phyloP scores from a whole-genome alignment of 2,888 invertebrate species.

The Drosophila sordidapex region DNA sequence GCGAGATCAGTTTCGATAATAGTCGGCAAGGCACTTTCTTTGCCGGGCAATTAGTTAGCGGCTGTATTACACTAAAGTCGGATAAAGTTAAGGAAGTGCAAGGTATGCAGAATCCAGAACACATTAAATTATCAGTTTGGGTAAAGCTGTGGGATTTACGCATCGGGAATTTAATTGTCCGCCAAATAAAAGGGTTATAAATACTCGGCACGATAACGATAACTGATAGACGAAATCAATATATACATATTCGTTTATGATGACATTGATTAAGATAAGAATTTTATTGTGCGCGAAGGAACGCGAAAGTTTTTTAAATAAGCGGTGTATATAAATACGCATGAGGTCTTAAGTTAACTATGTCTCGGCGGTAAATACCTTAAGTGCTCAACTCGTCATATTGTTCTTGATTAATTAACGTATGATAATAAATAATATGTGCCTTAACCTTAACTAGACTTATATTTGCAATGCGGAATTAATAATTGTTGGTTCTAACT shows the following conservation, averaged over 20 bases:
- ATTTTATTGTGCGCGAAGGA: constrained; percentile 38
- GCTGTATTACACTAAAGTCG: constrained; percentile 72
- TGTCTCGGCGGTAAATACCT: neutral
- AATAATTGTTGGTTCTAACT: neutral
- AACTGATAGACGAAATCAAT: constrained; percentile 37
- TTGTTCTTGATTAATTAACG: constrained; percentile 1
- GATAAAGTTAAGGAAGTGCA: constrained; percentile 80
- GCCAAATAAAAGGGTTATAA: constrained; percentile 45
- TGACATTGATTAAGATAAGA: constrained; percentile 60
- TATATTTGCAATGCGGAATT: neutral
- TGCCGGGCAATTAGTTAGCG: constrained; percentile 82
- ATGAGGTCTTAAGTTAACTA: constrained; percentile 22
- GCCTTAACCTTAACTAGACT: neutral
- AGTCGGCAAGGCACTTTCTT: constrained; percentile 82
- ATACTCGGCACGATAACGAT: constrained; percentile 57
- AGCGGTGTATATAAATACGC: constrained; percentile 45
- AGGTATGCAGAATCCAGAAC: constrained; percentile 60
- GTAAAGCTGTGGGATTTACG: constrained; percentile 14
- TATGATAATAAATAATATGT: neutral
- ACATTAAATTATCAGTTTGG: neutral
- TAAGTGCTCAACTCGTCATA: neutral
- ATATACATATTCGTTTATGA: constrained; percentile 51
- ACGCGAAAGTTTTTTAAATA: constrained; percentile 56
- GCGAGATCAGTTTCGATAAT: constrained; percentile 83
- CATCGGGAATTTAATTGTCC: constrained; percentile 21